These are phyloP conservation scores for Sorex maritimensis DNA, from an alignment of 2,797 vertebrate species.

Conservation along the genomic window DNA sequence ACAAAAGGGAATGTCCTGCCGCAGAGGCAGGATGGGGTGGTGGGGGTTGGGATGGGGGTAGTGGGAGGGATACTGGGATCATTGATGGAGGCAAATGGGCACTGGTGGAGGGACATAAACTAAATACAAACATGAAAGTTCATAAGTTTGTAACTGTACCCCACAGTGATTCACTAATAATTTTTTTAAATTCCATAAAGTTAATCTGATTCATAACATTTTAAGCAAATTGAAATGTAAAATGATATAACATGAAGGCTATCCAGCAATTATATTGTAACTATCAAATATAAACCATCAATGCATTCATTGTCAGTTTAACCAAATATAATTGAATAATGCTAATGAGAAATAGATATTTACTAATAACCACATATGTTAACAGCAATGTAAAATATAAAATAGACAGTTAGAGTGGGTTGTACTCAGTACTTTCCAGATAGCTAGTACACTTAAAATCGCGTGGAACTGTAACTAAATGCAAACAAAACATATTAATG, in stretches of 20 bases:
- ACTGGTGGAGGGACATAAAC: too few species aligned
- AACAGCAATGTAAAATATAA: not conserved
- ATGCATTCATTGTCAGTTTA: not conserved
- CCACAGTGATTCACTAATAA: too few species aligned
- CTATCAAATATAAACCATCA: not conserved
- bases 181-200: not conserved
- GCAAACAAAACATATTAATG: not conserved
- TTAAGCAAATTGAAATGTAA: constrained; percentile 23
- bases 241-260: not conserved
- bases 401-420: not conserved
- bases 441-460: not conserved
- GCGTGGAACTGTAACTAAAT: not conserved
- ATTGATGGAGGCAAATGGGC: too few species aligned
- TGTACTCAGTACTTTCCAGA: not conserved
- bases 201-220: constrained; percentile 21
- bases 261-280: not conserved
- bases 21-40: too few species aligned
- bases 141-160: too few species aligned
- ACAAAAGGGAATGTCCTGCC: too few species aligned
- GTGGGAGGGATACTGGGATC: too few species aligned
- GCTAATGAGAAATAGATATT: not conserved
- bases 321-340: not conserved
- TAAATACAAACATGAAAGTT: too few species aligned
- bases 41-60: too few species aligned
- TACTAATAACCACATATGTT: not conserved